Conservation (phyloP, 2,113 vertebrate genomes). For the Anarhynchus alexandrinus region DNA sequence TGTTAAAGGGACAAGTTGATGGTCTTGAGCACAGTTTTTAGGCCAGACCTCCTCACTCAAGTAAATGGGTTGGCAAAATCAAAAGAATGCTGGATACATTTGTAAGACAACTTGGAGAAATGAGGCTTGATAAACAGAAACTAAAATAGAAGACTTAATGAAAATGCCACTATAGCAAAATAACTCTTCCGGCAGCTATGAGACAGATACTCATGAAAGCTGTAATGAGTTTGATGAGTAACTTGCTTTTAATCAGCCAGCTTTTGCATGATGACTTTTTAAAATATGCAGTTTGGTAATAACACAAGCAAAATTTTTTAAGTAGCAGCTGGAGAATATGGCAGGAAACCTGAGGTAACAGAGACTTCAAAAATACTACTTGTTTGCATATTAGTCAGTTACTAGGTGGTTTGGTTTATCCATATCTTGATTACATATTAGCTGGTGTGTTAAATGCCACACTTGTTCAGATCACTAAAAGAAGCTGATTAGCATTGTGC, state of each 20-base stretch:
- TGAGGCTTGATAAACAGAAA: slow-evolving; percentile 2
- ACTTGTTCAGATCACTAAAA: not conserved
- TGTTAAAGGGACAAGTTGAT: not conserved
- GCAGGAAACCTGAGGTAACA: slow-evolving; percentile 5
- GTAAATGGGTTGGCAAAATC: not conserved
- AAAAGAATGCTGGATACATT: not conserved
- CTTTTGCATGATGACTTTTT: slow-evolving; percentile 44
- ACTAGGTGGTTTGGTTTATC: not conserved
- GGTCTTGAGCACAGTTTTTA: not conserved
- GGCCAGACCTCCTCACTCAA: not conserved
- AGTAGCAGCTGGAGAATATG: slow-evolving; percentile 40
- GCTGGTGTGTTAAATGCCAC: not conserved
- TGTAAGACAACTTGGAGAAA: slow-evolving; percentile 10
- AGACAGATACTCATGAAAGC: slow-evolving; percentile 41
- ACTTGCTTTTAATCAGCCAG: slow-evolving; percentile 52
- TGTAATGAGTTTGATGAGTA: slow-evolving; percentile 50
- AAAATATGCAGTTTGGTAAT: slow-evolving; percentile 32
- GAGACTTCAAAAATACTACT: not conserved
- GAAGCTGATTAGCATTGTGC: not conserved
- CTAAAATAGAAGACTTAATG: slow-evolving; percentile 27
- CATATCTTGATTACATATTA: not conserved
- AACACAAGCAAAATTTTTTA: slow-evolving; percentile 9
- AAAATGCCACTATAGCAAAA: slow-evolving; percentile 33
- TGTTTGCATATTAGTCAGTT: not conserved
- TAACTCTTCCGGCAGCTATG: slow-evolving; percentile 27